These are phyloP conservation scores for Harpia harpyja DNA, from an alignment of 2,797 vertebrate genomes.

Conservation along the genomic window DNA sequence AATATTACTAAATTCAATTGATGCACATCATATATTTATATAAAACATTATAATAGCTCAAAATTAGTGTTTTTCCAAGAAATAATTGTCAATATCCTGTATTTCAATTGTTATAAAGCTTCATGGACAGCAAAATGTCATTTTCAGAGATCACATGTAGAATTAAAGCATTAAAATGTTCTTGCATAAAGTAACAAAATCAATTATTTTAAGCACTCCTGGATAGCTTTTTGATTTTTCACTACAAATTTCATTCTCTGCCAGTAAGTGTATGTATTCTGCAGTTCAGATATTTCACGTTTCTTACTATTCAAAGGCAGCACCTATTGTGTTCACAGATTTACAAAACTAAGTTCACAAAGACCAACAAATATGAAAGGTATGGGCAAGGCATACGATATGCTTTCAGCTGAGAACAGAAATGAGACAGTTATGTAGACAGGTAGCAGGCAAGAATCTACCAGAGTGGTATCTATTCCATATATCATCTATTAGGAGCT, in stretches of 20 bases:
- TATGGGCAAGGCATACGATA: fast-evolving
- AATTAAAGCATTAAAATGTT: not conserved
- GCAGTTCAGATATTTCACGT: not conserved
- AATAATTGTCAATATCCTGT: not conserved
- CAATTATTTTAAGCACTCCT: not conserved
- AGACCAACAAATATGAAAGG: not conserved
- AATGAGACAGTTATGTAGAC: not conserved
- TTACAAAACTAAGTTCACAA: not conserved
- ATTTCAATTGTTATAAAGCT: not conserved
- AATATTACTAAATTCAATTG: not conserved
- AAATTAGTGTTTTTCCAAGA: not conserved
- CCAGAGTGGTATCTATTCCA: not conserved
- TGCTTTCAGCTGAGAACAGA: not conserved
- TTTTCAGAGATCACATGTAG: not conserved
- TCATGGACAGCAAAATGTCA: not conserved
- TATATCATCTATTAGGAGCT: not conserved
- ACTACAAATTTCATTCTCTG: not conserved
- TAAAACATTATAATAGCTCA: not conserved
- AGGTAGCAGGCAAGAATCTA: not conserved
- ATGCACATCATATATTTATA: not conserved
- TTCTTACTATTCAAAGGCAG: not conserved
- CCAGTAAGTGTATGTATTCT: not conserved
- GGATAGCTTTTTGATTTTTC: not conserved
- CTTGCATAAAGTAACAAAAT: not conserved
- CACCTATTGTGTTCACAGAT: not conserved